Evolutionary conservation across 2,797 vertebrate species (phyloP).

Genomic region (Gallirallus australis): DNA sequence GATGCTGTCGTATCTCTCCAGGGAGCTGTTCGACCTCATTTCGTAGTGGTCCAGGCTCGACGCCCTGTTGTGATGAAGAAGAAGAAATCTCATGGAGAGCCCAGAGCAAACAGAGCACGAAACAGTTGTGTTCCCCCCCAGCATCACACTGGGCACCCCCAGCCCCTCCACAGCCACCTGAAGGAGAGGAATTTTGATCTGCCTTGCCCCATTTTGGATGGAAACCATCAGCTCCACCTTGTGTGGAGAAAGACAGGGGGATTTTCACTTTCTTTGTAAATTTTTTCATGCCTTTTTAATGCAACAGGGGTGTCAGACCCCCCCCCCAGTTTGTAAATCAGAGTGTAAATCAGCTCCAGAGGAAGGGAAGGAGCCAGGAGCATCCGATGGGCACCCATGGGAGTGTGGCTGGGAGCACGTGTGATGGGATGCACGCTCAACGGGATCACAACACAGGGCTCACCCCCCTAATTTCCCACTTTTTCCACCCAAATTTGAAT

Average conservation of each 20-base stretch:
- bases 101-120: not conserved
- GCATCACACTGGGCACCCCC: not conserved
- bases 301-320: not conserved
- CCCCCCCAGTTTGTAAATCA: not conserved
- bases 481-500: fast-evolving
- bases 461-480: not conserved
- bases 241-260: fast-evolving
- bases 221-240: fast-evolving
- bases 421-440: fast-evolving
- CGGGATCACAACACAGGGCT: not conserved
- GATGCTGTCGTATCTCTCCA: constrained; percentile 82
- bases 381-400: fast-evolving
- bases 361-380: not conserved
- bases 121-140: not conserved
- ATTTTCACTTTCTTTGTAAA: not conserved
- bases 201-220: fast-evolving
- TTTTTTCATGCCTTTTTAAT: not conserved
- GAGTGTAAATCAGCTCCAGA: not conserved
- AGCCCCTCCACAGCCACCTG: not conserved
- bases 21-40: constrained; percentile 87
- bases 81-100: fast-evolving
- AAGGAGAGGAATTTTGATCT: not conserved
- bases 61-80: constrained; percentile 74
- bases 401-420: not conserved
- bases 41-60: constrained; percentile 88